A percentile compares a stretch with the other conserved stretches of the same genome.
Conservation (phyloP, 2,113 vertebrate genomes). For the Platanista minor region DNA sequence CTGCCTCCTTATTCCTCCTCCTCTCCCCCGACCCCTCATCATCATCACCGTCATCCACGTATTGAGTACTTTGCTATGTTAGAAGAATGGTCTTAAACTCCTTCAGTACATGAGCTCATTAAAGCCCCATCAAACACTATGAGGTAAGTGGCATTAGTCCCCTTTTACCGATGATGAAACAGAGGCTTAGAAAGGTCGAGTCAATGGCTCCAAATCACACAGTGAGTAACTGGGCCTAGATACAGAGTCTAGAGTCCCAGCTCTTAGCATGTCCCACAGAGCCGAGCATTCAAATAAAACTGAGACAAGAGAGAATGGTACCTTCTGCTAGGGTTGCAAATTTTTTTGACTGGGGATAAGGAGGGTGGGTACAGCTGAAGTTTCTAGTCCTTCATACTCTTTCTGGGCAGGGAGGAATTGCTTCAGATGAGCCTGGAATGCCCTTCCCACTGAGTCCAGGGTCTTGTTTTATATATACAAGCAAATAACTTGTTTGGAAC, state of each 20-base stretch:
- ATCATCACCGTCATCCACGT: too few species aligned
- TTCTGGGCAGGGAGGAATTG: background rate
- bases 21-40: background rate
- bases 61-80: background rate
- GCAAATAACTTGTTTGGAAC: background rate
- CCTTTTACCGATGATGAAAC: background rate
- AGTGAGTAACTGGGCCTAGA: background rate
- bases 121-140: background rate
- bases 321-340: too few species aligned
- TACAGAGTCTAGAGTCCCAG: background rate
- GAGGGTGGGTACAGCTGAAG: background rate
- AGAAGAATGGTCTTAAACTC: background rate
- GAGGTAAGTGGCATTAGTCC: too few species aligned
- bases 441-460: fast-evolving
- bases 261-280: background rate
- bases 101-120: background rate
- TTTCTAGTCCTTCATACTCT: background rate
- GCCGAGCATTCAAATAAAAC: background rate
- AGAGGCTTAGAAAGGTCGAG: background rate
- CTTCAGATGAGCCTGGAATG: background rate
- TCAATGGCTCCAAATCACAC: background rate
- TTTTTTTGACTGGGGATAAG: background rate
- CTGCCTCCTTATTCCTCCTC: background rate
- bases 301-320: background rate
- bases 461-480: constrained; percentile 1